These are phyloP conservation scores for Pseudococcus jackbeardsleyi DNA, from an alignment of 2,888 invertebrate species.

Conservation along the genomic window DNA sequence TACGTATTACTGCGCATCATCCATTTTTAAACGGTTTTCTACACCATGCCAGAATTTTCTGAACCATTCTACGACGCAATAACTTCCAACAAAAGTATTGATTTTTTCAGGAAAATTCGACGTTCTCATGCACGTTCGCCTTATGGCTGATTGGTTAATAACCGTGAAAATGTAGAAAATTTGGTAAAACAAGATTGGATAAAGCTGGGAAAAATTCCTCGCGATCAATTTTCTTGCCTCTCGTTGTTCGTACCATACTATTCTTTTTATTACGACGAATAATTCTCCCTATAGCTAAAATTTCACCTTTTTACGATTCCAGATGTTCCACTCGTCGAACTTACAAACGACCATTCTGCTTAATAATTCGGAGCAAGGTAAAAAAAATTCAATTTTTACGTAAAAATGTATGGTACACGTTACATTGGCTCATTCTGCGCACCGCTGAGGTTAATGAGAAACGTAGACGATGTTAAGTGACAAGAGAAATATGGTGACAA, in stretches of 20 bases:
- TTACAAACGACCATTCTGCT: neutral
- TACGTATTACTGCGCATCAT: neutral
- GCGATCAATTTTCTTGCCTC: too few species aligned
- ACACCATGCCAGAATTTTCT: neutral
- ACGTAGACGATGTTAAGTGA: conserved; percentile 40
- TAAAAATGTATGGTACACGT: neutral
- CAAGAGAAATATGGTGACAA: conserved; percentile 30
- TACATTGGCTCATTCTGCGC: neutral
- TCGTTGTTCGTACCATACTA: too few species aligned
- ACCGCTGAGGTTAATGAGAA: conserved; percentile 30
- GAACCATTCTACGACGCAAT: too few species aligned
- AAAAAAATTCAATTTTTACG: conserved; percentile 26
- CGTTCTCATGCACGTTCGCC: neutral
- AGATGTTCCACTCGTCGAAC: neutral
- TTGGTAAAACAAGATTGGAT: too few species aligned
- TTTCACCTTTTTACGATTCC: neutral
- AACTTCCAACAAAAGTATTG: too few species aligned
- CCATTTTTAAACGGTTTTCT: neutral
- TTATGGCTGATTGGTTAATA: too few species aligned
- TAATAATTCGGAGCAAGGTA: neutral
- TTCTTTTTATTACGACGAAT: neutral
- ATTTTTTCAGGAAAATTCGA: neutral
- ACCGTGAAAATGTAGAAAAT: too few species aligned
- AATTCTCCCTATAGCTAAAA: neutral
- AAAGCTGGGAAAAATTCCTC: too few species aligned